Base-by-base conservation (phyloP, 2,113 vertebrate genomes). In the Phycodurus eques region DNA sequence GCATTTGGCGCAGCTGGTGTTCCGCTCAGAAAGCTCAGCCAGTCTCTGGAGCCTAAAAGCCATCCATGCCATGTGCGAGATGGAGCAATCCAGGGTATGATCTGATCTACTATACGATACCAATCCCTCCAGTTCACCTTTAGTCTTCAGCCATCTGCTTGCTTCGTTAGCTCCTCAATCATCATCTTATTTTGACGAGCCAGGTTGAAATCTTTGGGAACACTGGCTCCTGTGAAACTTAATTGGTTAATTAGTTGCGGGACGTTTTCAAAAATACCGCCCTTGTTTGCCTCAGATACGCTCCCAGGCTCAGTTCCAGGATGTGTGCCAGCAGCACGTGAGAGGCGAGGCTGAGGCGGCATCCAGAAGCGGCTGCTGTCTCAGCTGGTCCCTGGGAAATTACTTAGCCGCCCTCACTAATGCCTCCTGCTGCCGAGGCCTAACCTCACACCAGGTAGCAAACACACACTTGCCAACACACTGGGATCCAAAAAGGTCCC, bases 351-450 rank as follows among this genome's bases (percentile, higher is more conserved):
- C 74, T 9, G 84, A 82, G 9, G 81, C 89, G 35, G 75, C 85
- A 53, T 90, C 92, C 0, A 87, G 85, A 20, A 75, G 74, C 4
- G 90, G 95, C 76, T 99, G 97, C 88, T 98, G 97, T 87, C 97
- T 96, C 0, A 99, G 97, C 90, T 98, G 97, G 97, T 98, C 97
- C 65, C 90, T 99, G 81, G 97, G 97, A 84, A 99, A 98, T 91
- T 98, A 96, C 62, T 92, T 99, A 72, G 95, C 96, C 4, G 92
- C 95, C 63, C 93, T 98, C 54, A 95, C 94, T 78, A 99, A 99
- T 67, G 94, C 95, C 56, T 95, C 96, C 12, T 94, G 95, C 0
- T 99, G 96, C 85, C 84, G 95, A 80, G 95, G 94, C 73, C 94
- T 97, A 64, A 98, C 95, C 57, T 91, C 94, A 63, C 93, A 89